A percentile compares a stretch with the other conserved stretches of the same genome.
These are phyloP conservation scores for Sebastes steindachneri DNA, from an alignment of 2,797 vertebrate genomes.

Conservation along the genomic window DNA sequence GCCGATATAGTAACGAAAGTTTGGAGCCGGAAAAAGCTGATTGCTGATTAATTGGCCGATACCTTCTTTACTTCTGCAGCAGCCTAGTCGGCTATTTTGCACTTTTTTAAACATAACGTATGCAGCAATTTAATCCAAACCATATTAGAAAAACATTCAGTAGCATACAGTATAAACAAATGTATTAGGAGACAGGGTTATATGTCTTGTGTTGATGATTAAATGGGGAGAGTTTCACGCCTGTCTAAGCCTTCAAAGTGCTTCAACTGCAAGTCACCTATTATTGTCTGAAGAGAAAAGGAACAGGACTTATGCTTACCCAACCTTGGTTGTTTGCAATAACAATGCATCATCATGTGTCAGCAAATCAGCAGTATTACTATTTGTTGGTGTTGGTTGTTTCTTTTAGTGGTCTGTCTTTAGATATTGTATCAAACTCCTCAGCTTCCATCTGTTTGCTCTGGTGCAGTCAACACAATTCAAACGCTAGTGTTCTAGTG, in stretches of 20 bases:
- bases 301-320: neutral
- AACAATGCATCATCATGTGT: neutral
- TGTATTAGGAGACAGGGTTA: neutral
- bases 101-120: no score
- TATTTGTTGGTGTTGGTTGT: neutral
- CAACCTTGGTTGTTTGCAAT: neutral
- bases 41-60: no score
- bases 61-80: no score
- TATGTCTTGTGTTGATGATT: neutral
- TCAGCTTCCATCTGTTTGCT: neutral
- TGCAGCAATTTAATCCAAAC: neutral
- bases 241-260: neutral
- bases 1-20: no score
- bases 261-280: neutral
- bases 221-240: neutral
- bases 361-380: neutral
- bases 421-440: neutral
- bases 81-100: no score
- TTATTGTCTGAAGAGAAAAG: neutral
- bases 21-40: no score
- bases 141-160: neutral
- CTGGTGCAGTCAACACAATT: neutral
- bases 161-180: neutral
- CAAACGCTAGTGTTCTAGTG: neutral
- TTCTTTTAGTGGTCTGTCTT: neutral